Base-by-base conservation (phyloP, 2,888 invertebrate genomes). In the Rotaria socialis region DNA sequence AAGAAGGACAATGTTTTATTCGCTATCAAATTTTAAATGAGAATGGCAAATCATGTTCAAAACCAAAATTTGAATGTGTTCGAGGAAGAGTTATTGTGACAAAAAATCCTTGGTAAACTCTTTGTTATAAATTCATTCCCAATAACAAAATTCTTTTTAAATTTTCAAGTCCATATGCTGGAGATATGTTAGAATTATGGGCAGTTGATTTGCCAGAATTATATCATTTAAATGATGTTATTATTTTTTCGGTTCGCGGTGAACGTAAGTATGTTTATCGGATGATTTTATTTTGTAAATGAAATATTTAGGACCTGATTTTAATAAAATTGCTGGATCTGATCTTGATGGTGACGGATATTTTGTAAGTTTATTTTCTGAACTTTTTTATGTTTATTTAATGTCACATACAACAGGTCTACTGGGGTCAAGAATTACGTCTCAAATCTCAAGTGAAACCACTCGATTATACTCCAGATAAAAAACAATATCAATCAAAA, bases 291-390 rank as follows among this genome's bases (percentile, higher is more conserved):
- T 16, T 67, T 19, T 5, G 35, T 14, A 35, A 35, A 35, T 27
- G 0, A 16, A 35, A 16, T 35, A n/a, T 35, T 67, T 27, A 67
- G 67, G 67, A 80, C 80, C 80, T 22, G 47, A 80, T 47, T 47
- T 47, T 24, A 47, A 80, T 80, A 47, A 80, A 80, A 80, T 80
- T 47, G 80, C 47, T 80, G 80, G 80, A 47, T 47, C 47, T 11
- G 80, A 80, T 80, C 80, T 80, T 47, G 80, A 80, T 80, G 80
- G 80, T 80, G 80, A 80, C n/a, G 80, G 80, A 8, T 80, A 80
- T n/a, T 80, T 80, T 43, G 80, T 80, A 19, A 80, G 47, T 67
- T 43, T 8, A 41, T 11, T 41, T 3, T 19, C 2, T 27, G 8
- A 5, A 16, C 3, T 8, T n/a, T n/a, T 41, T 47, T 47, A n/a